Conservation (phyloP, 2,113 vertebrate species). For the Meriones unguiculatus region DNA sequence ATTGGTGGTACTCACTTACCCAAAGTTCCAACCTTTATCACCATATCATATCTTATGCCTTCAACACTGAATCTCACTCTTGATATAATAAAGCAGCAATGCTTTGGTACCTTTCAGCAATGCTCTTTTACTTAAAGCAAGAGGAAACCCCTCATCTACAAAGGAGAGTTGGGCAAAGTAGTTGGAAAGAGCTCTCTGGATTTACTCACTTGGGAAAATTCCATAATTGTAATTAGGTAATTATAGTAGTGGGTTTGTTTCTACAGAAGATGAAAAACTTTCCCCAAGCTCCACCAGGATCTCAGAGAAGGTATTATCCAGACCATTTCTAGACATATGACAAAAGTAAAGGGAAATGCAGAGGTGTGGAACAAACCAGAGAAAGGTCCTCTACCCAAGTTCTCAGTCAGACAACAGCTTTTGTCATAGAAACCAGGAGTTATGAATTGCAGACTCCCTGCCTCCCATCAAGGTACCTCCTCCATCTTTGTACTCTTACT, state of each 20-base stretch:
- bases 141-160: neutral
- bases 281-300: neutral
- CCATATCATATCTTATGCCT: neutral
- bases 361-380: neutral
- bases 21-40: rapidly evolving
- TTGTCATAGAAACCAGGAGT: neutral
- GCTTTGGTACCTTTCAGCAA: neutral
- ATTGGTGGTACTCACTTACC: neutral
- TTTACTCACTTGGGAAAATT: conserved; percentile 53
- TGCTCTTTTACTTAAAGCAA: neutral
- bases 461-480: neutral
- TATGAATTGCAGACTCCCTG: neutral
- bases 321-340: neutral
- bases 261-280: neutral
- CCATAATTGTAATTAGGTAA: conserved; percentile 23
- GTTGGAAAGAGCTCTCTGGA: neutral
- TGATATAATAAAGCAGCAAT: neutral
- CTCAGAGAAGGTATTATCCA: neutral
- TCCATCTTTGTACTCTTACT: neutral
- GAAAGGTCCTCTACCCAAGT: neutral
- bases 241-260: conserved; percentile 16
- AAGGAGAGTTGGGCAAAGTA: neutral
- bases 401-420: neutral
- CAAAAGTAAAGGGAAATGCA: rapidly evolving
- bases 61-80: neutral